A percentile compares a stretch with the other conserved stretches of the same genome.
Evolutionary conservation across 2,888 invertebrate genomes (phyloP).

Genomic region (Plebejus anna): DNA sequence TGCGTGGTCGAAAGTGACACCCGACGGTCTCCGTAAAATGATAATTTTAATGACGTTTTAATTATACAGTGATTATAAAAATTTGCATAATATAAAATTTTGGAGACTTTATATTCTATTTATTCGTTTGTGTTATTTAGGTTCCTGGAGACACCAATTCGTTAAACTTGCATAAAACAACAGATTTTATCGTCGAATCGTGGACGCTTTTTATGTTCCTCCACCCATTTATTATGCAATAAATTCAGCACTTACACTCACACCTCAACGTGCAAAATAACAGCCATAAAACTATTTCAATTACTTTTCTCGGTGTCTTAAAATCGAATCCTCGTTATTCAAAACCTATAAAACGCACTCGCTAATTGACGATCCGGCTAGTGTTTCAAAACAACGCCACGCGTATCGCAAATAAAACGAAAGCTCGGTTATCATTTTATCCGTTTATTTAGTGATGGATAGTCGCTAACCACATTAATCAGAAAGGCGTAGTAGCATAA

Average conservation of each 20-base stretch:
- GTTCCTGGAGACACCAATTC: background rate
- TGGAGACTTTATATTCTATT: background rate
- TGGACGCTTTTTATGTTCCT: background rate
- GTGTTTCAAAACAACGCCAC: constrained; percentile 21
- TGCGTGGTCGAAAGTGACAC: constrained; percentile 2
- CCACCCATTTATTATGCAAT: background rate
- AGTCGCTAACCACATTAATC: constrained; percentile 44
- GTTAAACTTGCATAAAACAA: background rate
- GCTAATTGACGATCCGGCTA: constrained; percentile 2
- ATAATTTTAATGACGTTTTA: background rate
- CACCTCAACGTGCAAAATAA: background rate
- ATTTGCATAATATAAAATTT: background rate
- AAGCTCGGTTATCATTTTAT: constrained; percentile 34
- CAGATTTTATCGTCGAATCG: background rate
- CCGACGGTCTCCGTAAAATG: background rate
- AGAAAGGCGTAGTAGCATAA: constrained; percentile 43
- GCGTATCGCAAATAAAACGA: constrained; percentile 15
- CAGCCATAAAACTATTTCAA: background rate
- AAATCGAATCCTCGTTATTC: background rate
- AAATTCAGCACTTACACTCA: constrained; percentile 3
- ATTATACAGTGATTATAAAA: background rate
- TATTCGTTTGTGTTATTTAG: background rate
- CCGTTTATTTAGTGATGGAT: constrained; percentile 36
- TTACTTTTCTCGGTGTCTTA: background rate
- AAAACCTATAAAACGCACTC: constrained; percentile 1